Conservation (phyloP, 2,113 vertebrate genomes). For the Ovibos moschatus region DNA sequence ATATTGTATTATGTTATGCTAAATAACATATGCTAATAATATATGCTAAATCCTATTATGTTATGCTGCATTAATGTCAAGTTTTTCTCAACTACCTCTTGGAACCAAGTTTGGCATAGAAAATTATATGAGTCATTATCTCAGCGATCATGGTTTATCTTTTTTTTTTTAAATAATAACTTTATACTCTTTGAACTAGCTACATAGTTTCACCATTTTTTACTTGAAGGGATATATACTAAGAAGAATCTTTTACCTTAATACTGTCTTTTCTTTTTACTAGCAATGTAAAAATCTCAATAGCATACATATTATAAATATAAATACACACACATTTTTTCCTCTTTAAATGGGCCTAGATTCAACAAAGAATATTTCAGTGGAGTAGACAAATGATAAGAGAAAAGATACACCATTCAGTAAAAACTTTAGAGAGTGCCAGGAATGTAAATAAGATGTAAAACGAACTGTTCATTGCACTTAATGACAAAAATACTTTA, state of each 20-base stretch:
- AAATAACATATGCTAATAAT: neutral
- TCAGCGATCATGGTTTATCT: neutral
- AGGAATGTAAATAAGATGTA: neutral
- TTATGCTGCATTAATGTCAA: neutral
- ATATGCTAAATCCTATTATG: neutral
- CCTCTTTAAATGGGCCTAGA: neutral
- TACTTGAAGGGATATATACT: neutral
- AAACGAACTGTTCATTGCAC: neutral
- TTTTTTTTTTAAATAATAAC: neutral
- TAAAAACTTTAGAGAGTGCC: neutral
- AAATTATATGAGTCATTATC: neutral
- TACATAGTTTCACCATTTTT: neutral
- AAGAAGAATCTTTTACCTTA: neutral
- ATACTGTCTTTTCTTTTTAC: neutral
- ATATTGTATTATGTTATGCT: neutral
- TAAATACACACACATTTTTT: neutral
- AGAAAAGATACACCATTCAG: neutral
- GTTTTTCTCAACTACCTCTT: neutral
- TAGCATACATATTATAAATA: neutral
- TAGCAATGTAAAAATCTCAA: neutral
- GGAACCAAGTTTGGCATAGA: neutral
- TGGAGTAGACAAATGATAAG: neutral
- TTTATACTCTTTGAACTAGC: neutral
- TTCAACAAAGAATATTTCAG: neutral
- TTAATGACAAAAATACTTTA: neutral